Conservation (phyloP, 2,797 vertebrate genomes). For the Enteromius paludinosus region DNA sequence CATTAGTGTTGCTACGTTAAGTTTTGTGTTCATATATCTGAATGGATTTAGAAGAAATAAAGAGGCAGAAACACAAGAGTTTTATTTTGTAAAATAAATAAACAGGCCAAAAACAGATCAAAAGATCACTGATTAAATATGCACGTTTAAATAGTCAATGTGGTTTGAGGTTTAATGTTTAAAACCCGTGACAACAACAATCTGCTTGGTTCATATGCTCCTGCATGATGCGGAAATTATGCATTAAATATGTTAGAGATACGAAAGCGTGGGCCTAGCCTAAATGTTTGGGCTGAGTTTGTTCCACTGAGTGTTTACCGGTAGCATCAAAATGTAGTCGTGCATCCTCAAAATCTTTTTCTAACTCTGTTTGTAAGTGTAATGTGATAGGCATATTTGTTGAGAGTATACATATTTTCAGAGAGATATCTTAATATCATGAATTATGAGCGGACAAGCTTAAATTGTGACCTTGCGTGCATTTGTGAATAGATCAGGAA, state of each 20-base stretch:
- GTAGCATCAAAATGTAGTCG: neutral
- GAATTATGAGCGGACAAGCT: neutral
- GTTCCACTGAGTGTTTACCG: neutral
- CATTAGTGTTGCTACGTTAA: neutral
- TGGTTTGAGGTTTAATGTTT: slow-evolving; percentile 6
- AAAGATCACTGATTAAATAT: neutral
- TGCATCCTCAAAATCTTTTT: neutral
- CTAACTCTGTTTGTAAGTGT: neutral
- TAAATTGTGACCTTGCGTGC: neutral
- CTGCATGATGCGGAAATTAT: neutral
- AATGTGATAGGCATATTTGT: neutral
- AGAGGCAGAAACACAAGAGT: neutral
- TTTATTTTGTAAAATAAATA: neutral
- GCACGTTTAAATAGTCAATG: neutral
- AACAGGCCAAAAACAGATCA: neutral
- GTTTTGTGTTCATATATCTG: neutral
- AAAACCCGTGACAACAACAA: neutral
- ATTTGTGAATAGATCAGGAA: neutral
- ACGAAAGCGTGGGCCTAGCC: neutral
- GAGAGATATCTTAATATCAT: neutral
- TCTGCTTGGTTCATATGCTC: neutral
- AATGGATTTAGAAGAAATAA: neutral
- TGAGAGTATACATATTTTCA: neutral
- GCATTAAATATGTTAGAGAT: neutral
- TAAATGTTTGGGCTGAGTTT: neutral